These are phyloP conservation scores for Cremastinae sp. DNA, from an alignment of 2,888 invertebrate species.

Conservation along the genomic window DNA sequence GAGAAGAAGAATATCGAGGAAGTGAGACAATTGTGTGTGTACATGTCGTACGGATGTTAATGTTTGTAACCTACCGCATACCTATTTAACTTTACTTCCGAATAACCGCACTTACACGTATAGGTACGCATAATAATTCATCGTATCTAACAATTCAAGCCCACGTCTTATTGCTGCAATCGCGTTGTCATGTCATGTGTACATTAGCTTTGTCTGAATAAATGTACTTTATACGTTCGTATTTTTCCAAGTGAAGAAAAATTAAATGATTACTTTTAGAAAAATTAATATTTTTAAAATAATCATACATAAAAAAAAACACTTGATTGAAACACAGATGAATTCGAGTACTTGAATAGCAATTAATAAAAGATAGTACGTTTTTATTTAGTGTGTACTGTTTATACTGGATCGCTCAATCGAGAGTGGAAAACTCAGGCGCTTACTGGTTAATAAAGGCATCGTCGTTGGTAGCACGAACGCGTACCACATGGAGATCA, in stretches of 20 bases:
- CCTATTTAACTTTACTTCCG: conserved; percentile 74
- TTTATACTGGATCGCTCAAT: conserved; percentile 25
- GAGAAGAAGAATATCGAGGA: conserved; percentile 43
- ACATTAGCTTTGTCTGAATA: background rate
- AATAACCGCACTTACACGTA: conserved; percentile 69
- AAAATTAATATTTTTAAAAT: conserved; percentile 13
- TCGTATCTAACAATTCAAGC: conserved; percentile 32
- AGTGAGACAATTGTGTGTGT: conserved; percentile 56
- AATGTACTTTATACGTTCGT: background rate
- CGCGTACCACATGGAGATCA: conserved; percentile 60
- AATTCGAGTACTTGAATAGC: too few species aligned
- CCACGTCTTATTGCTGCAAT: conserved; percentile 38
- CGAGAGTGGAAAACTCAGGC: conserved; percentile 48
- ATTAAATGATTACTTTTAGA: too few species aligned
- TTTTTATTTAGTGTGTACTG: too few species aligned
- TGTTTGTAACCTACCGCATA: conserved; percentile 64
- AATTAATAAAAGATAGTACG: too few species aligned
- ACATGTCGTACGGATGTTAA: conserved; percentile 49
- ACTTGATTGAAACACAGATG: conserved; percentile 25
- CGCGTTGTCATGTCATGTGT: conserved; percentile 47
- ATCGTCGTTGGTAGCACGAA: conserved; percentile 37
- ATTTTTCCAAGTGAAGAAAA: background rate
- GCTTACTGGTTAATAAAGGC: conserved; percentile 50
- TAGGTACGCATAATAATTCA: conserved; percentile 18
- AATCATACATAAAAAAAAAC: conserved; percentile 15